Percentiles rank a stretch among this genome's conserved stretches.
Conservation (phyloP, 2,797 vertebrate genomes). For the Phataginus tricuspis region DNA sequence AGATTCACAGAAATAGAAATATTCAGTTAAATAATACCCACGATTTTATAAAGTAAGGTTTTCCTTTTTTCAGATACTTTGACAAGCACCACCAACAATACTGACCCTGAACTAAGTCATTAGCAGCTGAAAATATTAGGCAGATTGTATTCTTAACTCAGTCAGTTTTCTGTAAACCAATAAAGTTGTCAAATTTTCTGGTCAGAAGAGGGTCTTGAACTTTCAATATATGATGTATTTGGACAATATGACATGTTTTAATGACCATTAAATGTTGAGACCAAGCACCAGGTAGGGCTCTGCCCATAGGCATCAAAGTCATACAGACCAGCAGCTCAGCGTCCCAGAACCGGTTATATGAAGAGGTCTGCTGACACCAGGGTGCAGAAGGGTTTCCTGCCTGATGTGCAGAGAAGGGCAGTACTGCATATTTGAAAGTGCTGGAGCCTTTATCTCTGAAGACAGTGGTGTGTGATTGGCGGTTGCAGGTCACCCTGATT, state of each 20-base stretch:
- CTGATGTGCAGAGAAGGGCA: neutral
- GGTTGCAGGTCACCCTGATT: conserved; percentile 63
- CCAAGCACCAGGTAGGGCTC: conserved; percentile 16
- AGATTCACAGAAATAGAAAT: neutral
- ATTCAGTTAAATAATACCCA: neutral
- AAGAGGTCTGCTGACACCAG: neutral
- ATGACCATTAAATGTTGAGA: neutral
- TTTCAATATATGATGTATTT: conserved; percentile 10
- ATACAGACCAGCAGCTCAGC: neutral
- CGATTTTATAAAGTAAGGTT: neutral
- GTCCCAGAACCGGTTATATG: neutral
- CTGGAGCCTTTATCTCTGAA: neutral
- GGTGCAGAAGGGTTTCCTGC: neutral
- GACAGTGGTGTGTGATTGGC: conserved; percentile 57
- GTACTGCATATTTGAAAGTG: conserved; percentile 9
- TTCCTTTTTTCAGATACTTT: conserved; percentile 17
- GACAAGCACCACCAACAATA: neutral
- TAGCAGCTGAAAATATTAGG: neutral
- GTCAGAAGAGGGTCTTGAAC: neutral
- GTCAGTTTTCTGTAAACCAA: conserved; percentile 33
- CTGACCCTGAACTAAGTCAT: neutral
- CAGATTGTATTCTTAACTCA: conserved; percentile 22
- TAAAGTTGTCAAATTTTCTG: conserved; percentile 29
- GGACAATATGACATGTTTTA: conserved; percentile 29
- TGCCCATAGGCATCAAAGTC: conserved; percentile 33